Evolutionary conservation across 2,113 vertebrate species (phyloP).

Genomic region (Indicator maculatus): DNA sequence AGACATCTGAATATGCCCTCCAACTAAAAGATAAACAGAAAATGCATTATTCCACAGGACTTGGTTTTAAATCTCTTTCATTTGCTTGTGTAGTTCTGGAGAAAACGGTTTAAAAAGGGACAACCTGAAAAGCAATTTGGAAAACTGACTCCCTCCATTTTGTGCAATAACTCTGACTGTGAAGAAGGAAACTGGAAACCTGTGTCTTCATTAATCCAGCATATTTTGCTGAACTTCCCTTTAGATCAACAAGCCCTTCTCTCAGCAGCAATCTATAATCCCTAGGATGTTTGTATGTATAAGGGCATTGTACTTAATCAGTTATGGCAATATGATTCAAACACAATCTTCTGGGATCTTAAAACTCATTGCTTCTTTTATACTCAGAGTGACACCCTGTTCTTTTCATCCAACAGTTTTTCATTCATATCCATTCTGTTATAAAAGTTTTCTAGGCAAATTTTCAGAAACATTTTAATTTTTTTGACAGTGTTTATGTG

Average conservation of each 20-base stretch:
- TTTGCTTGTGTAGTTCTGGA: background rate
- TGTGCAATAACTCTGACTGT: background rate
- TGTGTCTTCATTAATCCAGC: background rate
- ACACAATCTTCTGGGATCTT: background rate
- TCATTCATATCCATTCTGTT: background rate
- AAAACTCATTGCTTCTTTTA: background rate
- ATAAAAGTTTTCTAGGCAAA: background rate
- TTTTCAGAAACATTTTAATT: background rate
- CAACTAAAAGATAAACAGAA: background rate
- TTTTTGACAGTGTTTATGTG: background rate
- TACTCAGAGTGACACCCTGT: fast-evolving
- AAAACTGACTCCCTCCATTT: background rate
- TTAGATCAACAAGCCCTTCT: background rate
- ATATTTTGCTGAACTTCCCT: background rate
- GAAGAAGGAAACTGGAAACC: background rate
- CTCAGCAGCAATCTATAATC: background rate
- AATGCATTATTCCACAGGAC: fast-evolving
- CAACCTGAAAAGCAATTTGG: background rate
- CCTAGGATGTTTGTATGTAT: background rate
- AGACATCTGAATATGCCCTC: background rate
- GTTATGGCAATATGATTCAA: background rate
- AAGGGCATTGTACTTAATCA: background rate
- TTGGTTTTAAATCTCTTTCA: background rate
- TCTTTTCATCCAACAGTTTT: background rate
- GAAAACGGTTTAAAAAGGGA: background rate